These are phyloP conservation scores for Palythoa caribaeorum DNA, from an alignment of 92 coral and sea anemone genomes.

Conservation along the genomic window DNA sequence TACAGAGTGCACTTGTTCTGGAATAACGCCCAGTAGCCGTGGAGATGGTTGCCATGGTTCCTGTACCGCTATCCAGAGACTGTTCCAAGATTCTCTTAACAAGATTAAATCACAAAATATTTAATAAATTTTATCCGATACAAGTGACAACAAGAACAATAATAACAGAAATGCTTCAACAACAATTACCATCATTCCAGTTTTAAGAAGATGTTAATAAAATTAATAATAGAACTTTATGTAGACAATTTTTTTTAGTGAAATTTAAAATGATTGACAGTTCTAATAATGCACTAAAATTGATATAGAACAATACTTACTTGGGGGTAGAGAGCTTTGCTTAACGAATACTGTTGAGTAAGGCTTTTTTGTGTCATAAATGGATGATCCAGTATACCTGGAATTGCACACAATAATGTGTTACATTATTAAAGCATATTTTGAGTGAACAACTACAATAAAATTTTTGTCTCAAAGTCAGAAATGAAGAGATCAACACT, in stretches of 20 bases:
- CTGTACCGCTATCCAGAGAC: conserved; percentile 96
- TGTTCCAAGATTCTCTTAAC: conserved; percentile 61
- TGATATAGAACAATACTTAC: conserved; percentile 44
- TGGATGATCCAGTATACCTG: conserved; percentile 96
- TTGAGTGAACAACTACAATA: too few relatives aligned
- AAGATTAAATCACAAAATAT: not conserved
- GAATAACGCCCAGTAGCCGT: conserved; percentile 75
- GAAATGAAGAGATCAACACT: too few relatives aligned
- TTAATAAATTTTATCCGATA: not conserved
- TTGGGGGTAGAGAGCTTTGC: conserved; percentile 60
- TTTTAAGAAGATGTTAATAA: too few relatives aligned
- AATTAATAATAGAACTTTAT: too few relatives aligned
- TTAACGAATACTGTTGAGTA: conserved; percentile 59
- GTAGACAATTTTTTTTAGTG: too few relatives aligned
- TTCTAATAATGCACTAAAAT: not conserved
- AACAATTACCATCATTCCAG: too few relatives aligned
- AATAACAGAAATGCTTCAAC: too few relatives aligned
- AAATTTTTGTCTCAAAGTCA: too few relatives aligned
- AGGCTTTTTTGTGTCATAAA: conserved; percentile 81
- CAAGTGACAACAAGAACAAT: too few relatives aligned
- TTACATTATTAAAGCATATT: not conserved
- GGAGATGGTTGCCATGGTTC: conserved; percentile 96
- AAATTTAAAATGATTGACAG: too few relatives aligned
- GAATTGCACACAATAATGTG: not conserved
- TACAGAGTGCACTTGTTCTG: conserved; percentile 53